Percentiles rank a stretch among this genome's conserved stretches.
Evolutionary conservation across 2,797 vertebrate genomes (phyloP).

Genomic region (Esox masquinongy): DNA sequence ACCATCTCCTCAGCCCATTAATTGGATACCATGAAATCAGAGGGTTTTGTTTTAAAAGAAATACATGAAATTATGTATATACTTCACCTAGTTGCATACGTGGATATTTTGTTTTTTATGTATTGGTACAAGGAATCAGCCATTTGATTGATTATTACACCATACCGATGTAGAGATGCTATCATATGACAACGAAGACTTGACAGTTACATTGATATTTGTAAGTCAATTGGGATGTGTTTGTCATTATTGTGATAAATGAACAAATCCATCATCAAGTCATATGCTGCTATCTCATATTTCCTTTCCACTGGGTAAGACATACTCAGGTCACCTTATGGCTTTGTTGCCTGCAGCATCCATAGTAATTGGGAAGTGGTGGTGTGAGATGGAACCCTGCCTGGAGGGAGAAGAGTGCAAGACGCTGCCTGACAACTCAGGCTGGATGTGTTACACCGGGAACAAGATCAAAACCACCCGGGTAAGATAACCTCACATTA

Average conservation of each 20-base stretch:
- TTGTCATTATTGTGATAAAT: not conserved
- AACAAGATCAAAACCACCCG: conserved; percentile 99
- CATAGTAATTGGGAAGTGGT: conserved; percentile 98
- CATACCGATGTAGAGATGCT: not conserved
- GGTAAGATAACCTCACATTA: conserved; percentile 81
- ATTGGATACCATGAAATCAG: too few relatives aligned
- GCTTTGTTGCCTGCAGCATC: conserved; percentile 70
- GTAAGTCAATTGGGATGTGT: not conserved
- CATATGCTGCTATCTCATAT: conserved; percentile 21
- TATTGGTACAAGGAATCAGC: not conserved
- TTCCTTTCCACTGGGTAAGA: conserved; percentile 32
- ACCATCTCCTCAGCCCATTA: too few relatives aligned
- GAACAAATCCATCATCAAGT: not conserved
- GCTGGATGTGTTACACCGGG: conserved; percentile 99
- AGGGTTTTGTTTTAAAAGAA: not conserved
- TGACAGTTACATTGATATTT: not conserved
- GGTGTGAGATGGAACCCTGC: conserved; percentile 99
- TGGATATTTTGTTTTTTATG: not conserved
- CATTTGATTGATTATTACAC: not conserved
- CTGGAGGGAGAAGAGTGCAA: conserved; percentile 99
- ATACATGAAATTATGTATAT: not conserved
- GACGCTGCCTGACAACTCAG: conserved; percentile 98
- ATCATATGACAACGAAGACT: not conserved
- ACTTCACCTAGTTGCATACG: not conserved
- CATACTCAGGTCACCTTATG: conserved; percentile 43